Percentiles rank a stretch among this genome's conserved stretches.
These are phyloP conservation scores for Ancistrus triradiatus DNA, from an alignment of 2,113 vertebrate genomes.

Conservation along the genomic window DNA sequence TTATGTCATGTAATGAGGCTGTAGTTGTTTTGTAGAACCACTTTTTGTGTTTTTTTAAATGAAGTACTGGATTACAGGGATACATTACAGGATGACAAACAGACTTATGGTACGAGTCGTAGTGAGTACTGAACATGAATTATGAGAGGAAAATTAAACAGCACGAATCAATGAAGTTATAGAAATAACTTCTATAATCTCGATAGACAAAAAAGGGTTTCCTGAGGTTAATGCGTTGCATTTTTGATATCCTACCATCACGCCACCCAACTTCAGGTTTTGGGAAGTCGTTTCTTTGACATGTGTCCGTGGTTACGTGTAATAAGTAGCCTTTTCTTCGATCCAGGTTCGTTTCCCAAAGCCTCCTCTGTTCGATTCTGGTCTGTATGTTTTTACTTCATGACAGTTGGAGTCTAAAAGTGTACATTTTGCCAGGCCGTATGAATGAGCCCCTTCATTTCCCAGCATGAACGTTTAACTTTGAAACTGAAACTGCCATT, in stretches of 20 bases:
- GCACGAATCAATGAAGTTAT: too few species aligned
- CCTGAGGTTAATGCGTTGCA: too few species aligned
- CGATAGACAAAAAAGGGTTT: too few species aligned
- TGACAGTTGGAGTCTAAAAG: slow-evolving; percentile 66
- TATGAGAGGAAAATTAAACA: too few species aligned
- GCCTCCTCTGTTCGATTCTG: slow-evolving; percentile 57
- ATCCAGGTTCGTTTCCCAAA: slow-evolving; percentile 56
- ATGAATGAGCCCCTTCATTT: slow-evolving; percentile 74
- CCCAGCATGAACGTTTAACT: slow-evolving; percentile 66
- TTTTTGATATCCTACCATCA: background rate
- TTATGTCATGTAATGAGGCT: too few species aligned
- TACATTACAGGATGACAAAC: too few species aligned
- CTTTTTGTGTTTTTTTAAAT: too few species aligned
- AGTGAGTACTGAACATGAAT: too few species aligned
- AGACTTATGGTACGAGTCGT: too few species aligned
- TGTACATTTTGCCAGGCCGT: slow-evolving; percentile 60
- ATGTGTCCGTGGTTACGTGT: slow-evolving; percentile 15
- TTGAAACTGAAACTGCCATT: slow-evolving; percentile 54
- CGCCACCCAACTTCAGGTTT: background rate
- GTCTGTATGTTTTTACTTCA: slow-evolving; percentile 66
- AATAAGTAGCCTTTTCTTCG: slow-evolving; percentile 46
- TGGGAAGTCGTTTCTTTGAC: slow-evolving; percentile 5
- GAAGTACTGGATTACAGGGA: too few species aligned
- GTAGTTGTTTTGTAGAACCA: too few species aligned
- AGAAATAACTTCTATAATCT: too few species aligned